Percentiles rank a stretch among this genome's conserved stretches.
Conservation (phyloP, 2,888 invertebrate species). For the Heliconius ethilla region DNA sequence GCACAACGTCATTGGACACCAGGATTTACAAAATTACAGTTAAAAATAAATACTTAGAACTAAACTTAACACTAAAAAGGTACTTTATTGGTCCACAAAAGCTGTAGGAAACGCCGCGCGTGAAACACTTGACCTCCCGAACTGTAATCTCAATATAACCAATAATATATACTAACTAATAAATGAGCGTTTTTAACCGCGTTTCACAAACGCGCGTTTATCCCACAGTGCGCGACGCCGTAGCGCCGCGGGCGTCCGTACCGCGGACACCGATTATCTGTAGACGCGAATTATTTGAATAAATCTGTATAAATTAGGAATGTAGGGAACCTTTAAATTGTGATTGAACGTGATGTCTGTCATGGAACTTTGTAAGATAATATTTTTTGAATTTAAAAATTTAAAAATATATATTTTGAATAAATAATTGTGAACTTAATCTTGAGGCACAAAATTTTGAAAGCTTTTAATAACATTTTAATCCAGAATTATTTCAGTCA, state of each 20-base stretch:
- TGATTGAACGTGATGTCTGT: neutral
- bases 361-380: slow-evolving; percentile 6
- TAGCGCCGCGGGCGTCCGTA: slow-evolving; percentile 19
- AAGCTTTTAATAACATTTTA: no score
- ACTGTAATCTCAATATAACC: slow-evolving; percentile 25
- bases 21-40: slow-evolving; percentile 69
- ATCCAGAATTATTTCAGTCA: neutral
- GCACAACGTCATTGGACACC: slow-evolving; percentile 49
- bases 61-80: slow-evolving; percentile 72
- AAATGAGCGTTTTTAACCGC: slow-evolving; percentile 44
- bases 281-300: slow-evolving; percentile 32
- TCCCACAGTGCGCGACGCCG: slow-evolving; percentile 48
- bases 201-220: slow-evolving; percentile 64
- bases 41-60: slow-evolving; percentile 78
- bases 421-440: neutral
- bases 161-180: slow-evolving; percentile 6
- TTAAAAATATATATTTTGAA: neutral
- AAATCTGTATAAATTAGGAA: slow-evolving; percentile 28
- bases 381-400: neutral
- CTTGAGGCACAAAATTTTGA: neutral
- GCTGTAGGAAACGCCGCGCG: slow-evolving; percentile 68
- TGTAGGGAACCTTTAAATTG: neutral
- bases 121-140: slow-evolving; percentile 55
- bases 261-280: slow-evolving; percentile 11
- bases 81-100: slow-evolving; percentile 74